phyloP scores from a whole-genome alignment of 2,888 invertebrate genomes.

The Exephanes ischioxanthus region DNA sequence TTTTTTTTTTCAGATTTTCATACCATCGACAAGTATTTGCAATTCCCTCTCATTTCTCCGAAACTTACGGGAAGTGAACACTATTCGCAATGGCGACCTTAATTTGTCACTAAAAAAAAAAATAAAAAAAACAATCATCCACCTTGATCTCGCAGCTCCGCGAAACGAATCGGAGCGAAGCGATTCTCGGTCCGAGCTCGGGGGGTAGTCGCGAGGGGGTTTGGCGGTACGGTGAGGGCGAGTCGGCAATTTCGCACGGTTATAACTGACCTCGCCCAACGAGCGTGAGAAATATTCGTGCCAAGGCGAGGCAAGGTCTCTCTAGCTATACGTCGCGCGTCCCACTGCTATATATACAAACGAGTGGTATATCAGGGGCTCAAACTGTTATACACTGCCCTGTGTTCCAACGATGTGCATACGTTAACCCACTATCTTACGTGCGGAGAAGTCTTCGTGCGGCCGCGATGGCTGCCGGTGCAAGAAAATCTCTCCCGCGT shows the following conservation, averaged over 20 bases:
- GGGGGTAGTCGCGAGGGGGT: not conserved
- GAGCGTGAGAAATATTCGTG: constrained; percentile 75
- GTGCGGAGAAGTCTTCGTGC: not conserved
- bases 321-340: constrained; percentile 43
- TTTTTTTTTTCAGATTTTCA: too few species aligned
- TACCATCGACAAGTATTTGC: too few species aligned
- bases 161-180: not conserved
- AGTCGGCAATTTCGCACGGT: constrained; percentile 70
- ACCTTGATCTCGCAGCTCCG: not conserved
- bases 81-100: too few species aligned
- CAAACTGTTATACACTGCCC: not conserved
- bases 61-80: too few species aligned
- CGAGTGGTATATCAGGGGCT: constrained; percentile 4
- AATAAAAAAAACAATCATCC: not conserved
- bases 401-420: not conserved
- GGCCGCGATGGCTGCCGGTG: not conserved
- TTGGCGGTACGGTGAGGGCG: constrained; percentile 32
- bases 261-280: constrained; percentile 76
- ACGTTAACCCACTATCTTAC: not conserved
- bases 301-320: constrained; percentile 76
- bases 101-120: not conserved
- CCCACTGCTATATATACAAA: constrained; percentile 26
- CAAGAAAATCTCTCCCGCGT: not conserved
- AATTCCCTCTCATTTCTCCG: too few species aligned
- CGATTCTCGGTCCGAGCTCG: not conserved